These are phyloP conservation scores for Charaxes varanes DNA, from an alignment of 1,140 invertebrate genomes.

Conservation along the genomic window DNA sequence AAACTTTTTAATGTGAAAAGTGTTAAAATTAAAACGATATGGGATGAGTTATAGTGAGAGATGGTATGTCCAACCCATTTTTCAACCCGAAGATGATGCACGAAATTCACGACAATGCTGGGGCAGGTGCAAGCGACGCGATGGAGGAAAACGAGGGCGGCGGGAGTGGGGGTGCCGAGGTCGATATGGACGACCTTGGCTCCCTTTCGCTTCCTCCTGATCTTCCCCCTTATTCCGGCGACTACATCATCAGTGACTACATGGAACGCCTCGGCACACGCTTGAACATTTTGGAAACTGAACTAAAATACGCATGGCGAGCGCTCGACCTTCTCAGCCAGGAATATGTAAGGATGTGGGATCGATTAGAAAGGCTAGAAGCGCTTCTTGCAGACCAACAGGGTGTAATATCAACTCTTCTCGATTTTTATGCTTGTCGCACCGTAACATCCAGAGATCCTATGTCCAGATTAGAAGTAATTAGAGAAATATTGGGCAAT, in stretches of 20 bases:
- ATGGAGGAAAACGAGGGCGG: conserved; percentile 71
- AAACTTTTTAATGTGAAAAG: conserved; percentile 55
- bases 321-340: conserved; percentile 92
- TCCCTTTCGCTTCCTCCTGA: conserved; percentile 62
- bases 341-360: conserved; percentile 96
- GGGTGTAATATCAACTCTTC: conserved; percentile 90
- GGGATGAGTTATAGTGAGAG: conserved; percentile 71
- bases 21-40: conserved; percentile 67
- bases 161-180: conserved; percentile 68
- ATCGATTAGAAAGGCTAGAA: conserved; percentile 92
- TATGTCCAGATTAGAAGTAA: conserved; percentile 74
- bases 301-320: conserved; percentile 93
- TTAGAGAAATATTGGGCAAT: conserved; percentile 77
- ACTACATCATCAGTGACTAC: conserved; percentile 87
- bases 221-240: conserved; percentile 67
- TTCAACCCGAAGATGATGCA: conserved; percentile 68
- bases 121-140: conserved; percentile 60
- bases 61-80: conserved; percentile 58
- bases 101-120: conserved; percentile 68
- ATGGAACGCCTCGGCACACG: conserved; percentile 92
- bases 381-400: conserved; percentile 91
- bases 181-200: conserved; percentile 68
- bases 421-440: conserved; percentile 82
- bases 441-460: conserved; percentile 63
- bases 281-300: conserved; percentile 90